Percentiles rank a stretch among this genome's conserved stretches.
Evolutionary conservation across 2,113 vertebrate genomes (phyloP).

Genomic region (Anser brachyrhynchus): DNA sequence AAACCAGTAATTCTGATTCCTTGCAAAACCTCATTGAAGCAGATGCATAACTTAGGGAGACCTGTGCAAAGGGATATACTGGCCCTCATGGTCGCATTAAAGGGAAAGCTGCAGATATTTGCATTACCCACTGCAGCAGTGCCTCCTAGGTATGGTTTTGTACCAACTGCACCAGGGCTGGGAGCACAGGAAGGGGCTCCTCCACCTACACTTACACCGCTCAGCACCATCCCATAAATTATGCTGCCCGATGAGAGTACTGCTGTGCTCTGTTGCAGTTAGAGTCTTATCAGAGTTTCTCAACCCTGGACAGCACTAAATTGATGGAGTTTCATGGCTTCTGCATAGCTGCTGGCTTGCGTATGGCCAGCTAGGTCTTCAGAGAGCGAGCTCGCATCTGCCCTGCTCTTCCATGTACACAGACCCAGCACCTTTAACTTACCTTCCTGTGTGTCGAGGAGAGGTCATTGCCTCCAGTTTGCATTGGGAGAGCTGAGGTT

Average conservation of each 20-base stretch:
- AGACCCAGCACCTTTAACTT: neutral
- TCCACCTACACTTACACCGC: neutral
- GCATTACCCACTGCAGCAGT: neutral
- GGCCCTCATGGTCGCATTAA: neutral
- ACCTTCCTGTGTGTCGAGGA: neutral
- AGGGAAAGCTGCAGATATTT: neutral
- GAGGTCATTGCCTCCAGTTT: neutral
- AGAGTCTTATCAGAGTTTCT: neutral
- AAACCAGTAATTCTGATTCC: neutral
- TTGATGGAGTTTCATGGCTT: neutral
- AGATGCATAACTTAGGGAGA: neutral
- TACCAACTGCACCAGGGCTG: neutral
- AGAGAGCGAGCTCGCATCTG: rapidly evolving
- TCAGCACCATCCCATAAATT: neutral
- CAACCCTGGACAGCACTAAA: neutral
- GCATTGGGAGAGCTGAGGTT: neutral
- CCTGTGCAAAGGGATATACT: neutral
- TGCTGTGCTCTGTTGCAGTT: neutral
- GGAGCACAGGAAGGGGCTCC: neutral
- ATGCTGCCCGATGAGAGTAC: neutral
- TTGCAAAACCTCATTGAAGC: neutral
- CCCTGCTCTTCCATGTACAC: rapidly evolving
- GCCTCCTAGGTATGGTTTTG: neutral
- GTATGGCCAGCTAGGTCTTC: neutral
- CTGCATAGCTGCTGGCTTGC: neutral